Conservation (phyloP, 2,797 vertebrate genomes). For the Lagodon rhomboides region DNA sequence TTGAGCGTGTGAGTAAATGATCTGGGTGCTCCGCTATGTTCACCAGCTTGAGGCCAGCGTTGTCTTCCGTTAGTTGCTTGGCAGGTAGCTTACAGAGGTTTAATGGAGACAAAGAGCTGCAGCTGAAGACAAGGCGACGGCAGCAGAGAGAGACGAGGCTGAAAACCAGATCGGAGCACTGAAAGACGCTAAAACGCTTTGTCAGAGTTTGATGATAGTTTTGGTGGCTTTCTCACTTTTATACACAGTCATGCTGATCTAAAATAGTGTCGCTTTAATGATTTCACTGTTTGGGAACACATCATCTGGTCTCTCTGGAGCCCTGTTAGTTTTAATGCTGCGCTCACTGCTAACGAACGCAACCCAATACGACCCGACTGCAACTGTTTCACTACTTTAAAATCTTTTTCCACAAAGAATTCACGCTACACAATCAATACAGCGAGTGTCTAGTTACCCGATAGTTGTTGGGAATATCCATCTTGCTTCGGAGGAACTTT, state of each 20-base stretch:
- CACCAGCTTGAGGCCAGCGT: background rate
- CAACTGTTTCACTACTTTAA: background rate
- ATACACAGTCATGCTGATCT: background rate
- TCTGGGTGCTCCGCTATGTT: background rate
- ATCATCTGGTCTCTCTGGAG: background rate
- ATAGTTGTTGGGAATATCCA: constrained; percentile 98
- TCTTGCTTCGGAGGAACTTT: constrained; percentile 99
- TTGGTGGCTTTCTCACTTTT: background rate
- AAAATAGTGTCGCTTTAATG: background rate
- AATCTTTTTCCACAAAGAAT: background rate
- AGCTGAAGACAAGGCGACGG: background rate
- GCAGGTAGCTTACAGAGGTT: background rate
- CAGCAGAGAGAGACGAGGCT: background rate
- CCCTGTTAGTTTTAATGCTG: background rate
- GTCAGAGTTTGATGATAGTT: no score
- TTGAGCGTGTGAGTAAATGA: background rate
- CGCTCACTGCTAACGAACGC: background rate
- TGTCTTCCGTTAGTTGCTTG: background rate
- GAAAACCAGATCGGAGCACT: background rate
- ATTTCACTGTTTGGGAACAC: background rate
- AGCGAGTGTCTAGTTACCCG: constrained; percentile 86
- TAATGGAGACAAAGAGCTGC: background rate
- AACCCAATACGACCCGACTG: background rate
- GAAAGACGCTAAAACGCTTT: background rate
- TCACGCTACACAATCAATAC: background rate